Evolutionary conservation across 1,140 invertebrate genomes (phyloP).

Genomic region (Adoxophyes honmai): DNA sequence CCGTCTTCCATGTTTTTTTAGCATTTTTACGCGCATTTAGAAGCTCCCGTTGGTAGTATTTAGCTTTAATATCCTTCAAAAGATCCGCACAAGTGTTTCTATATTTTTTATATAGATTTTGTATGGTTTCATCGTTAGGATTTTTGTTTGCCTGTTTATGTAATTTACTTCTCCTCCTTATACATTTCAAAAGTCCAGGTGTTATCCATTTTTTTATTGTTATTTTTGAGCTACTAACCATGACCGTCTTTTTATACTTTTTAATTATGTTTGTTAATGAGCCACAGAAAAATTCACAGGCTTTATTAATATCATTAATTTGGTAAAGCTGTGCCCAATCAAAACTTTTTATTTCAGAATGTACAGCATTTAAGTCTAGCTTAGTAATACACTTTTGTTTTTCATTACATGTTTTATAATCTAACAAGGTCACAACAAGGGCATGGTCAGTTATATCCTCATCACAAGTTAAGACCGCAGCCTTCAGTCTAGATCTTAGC

Average conservation of each 20-base stretch:
- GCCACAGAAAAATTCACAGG: background rate
- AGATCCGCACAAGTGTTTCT: background rate
- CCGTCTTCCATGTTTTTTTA: no score
- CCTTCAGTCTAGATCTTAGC: background rate
- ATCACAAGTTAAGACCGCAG: background rate
- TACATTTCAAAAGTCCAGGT: background rate
- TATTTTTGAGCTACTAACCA: background rate
- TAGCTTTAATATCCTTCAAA: background rate
- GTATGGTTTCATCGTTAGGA: background rate
- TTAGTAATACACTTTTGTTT: background rate
- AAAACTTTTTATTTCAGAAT: background rate
- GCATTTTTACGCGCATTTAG: background rate
- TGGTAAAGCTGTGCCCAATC: background rate
- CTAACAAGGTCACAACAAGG: background rate
- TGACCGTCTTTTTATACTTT: background rate
- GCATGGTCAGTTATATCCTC: background rate
- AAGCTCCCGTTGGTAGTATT: background rate
- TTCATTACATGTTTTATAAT: background rate
- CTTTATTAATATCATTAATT: background rate
- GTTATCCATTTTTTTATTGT: background rate
- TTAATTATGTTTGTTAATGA: background rate
- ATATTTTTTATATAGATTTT: background rate
- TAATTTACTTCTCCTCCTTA: background rate
- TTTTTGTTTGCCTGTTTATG: background rate
- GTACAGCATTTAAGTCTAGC: background rate